A percentile compares a stretch with the other conserved stretches of the same genome.
phyloP scores from a whole-genome alignment of 2,113 vertebrate species.

The Otolemur garnettii region DNA sequence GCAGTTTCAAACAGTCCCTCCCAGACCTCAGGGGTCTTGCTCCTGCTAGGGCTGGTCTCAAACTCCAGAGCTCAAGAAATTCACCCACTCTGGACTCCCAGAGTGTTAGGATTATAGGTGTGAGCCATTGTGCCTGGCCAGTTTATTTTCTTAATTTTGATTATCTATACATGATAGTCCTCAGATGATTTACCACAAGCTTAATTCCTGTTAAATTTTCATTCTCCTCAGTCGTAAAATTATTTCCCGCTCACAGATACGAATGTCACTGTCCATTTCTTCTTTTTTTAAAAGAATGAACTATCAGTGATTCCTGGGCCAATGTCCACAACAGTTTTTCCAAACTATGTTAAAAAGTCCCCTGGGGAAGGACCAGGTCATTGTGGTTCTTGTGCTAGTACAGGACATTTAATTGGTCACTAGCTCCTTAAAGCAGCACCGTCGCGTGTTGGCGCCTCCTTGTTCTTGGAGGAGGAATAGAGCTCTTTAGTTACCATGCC shows the following conservation, averaged over 20 bases:
- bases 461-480: background rate
- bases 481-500: background rate
- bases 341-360: accelerated
- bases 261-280: background rate
- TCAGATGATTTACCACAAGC: background rate
- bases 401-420: too few relatives aligned
- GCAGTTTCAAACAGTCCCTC: background rate
- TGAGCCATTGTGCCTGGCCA: too few relatives aligned
- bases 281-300: background rate
- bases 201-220: background rate
- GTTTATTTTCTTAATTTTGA: background rate
- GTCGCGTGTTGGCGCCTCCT: background rate
- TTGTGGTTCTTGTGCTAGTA: too few relatives aligned
- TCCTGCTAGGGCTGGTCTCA: too few relatives aligned
- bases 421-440: accelerated
- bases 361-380: background rate
- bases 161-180: background rate
- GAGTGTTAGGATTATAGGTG: too few relatives aligned
- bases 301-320: background rate
- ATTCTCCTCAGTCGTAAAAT: background rate
- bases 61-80: too few relatives aligned
- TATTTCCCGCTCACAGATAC: background rate
- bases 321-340: background rate
- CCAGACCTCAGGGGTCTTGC: background rate
- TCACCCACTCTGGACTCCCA: too few relatives aligned